A percentile compares a stretch with the other conserved stretches of the same genome.
Conservation (phyloP, 2,888 invertebrate species). For the Nemapogon koenigi region DNA sequence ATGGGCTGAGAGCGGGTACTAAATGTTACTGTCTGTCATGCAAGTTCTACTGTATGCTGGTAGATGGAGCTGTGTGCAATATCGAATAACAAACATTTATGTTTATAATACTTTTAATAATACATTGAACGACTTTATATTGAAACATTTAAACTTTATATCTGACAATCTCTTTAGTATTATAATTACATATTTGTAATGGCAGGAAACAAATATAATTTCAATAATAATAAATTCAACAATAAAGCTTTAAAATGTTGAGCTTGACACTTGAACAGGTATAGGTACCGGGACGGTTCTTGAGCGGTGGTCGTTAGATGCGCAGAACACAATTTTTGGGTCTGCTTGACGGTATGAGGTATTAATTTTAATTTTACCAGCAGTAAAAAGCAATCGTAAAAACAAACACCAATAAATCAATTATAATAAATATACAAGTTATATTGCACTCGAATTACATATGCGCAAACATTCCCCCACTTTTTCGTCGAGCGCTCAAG, state of each 20-base stretch:
- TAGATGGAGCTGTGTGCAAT: constrained; percentile 26
- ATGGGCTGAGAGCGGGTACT: too few species aligned
- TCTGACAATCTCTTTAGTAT: constrained; percentile 21
- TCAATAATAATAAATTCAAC: constrained; percentile 49
- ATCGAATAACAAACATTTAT: constrained; percentile 41
- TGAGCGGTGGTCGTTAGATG: too few species aligned
- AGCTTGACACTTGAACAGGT: constrained; percentile 54
- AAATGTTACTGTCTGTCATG: neutral
- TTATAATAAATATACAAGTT: too few species aligned
- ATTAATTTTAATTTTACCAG: too few species aligned
- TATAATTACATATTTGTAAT: constrained; percentile 35
- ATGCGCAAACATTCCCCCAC: too few species aligned
- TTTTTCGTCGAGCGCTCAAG: too few species aligned
- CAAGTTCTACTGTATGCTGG: neutral
- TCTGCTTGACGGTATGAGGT: too few species aligned
- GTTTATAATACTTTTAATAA: constrained; percentile 22
- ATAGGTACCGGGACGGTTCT: too few species aligned
- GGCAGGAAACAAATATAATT: constrained; percentile 54
- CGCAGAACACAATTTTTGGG: too few species aligned
- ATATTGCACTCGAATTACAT: too few species aligned
- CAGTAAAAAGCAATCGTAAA: too few species aligned
- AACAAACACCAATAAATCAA: too few species aligned
- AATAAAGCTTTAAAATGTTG: constrained; percentile 61
- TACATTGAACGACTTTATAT: constrained; percentile 12
- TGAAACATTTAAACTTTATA: constrained; percentile 38